Base-by-base conservation (phyloP, 2,888 invertebrate species). In the Linnaemya vulpina region DNA sequence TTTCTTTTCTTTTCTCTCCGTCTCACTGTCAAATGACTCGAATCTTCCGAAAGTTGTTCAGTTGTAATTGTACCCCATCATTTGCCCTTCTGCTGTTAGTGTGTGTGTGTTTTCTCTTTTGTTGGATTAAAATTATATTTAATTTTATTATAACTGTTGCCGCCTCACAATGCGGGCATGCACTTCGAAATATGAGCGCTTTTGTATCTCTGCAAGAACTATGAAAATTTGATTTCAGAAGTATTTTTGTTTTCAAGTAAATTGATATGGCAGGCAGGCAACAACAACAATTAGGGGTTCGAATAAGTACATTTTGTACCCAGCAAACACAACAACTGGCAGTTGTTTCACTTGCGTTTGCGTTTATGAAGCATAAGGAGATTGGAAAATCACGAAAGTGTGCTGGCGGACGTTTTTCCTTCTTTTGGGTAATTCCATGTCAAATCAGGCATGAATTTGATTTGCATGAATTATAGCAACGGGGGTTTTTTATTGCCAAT, bases 1-100 rank as follows among this genome's bases (percentile, higher is more conserved):
- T 49, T n/a, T 11, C 25, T 38, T 55, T 30, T 38, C 51, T 20
- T 68, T 46, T 40, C 30, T 10, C 13, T 74, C 9, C 51, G 7
- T 22, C 60, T 68, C 49, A 25, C 76, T 83, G 71, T 38, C 73
- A 77, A 81, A 74, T 81, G 84, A 77, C 80, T 80, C 71, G 68
- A 53, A 71, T n/a, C 49, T 73, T 15, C 4, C 55, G 49, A 62
- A 51, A 60, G 17, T 15, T 70, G 40, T 53, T 68, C 15, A 22
- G 65, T 51, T 76, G 77, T 68, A 81, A 85, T 85, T 75, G 58
- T 75, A 85, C 49, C 75, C 81, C 73, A 46, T 71, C 51, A 82
- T 85, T 82, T 73, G 53, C 60, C 25, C 30, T 22, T 63, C 15
- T 53, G 43, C 46, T 53, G 43, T 1, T 46, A 49, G 30, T 30